Percentiles rank a stretch among this genome's conserved stretches.
Conservation (phyloP, 2,888 invertebrate species). For the Tiliacea citrago region DNA sequence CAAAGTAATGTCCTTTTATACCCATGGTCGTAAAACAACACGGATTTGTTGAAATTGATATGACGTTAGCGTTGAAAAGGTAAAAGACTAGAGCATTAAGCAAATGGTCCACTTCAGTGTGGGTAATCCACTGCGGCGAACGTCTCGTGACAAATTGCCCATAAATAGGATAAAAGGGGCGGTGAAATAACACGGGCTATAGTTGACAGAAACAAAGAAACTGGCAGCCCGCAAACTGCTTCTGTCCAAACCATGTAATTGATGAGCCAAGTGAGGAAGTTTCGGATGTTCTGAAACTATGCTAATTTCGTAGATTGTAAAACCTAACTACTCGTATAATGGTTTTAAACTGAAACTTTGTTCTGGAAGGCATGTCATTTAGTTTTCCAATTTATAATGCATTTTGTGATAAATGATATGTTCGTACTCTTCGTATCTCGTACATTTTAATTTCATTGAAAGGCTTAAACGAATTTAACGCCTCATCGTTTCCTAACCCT, state of each 20-base stretch:
- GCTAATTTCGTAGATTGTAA: slow-evolving; percentile 47
- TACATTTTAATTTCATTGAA: slow-evolving; percentile 36
- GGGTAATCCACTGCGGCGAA: slow-evolving; percentile 69
- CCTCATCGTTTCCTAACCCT: slow-evolving; percentile 40
- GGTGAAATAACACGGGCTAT: slow-evolving; percentile 70
- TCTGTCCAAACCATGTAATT: slow-evolving; percentile 50
- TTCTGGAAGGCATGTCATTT: slow-evolving; percentile 17
- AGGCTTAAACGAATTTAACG: slow-evolving; percentile 43
- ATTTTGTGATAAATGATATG: slow-evolving; percentile 17
- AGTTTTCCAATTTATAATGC: slow-evolving; percentile 24
- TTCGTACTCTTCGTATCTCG: background rate
- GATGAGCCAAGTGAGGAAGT: slow-evolving; percentile 50
- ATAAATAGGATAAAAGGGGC: slow-evolving; percentile 75
- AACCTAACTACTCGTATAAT: slow-evolving; percentile 42
- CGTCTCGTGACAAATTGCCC: slow-evolving; percentile 75
- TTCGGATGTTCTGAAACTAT: slow-evolving; percentile 37
- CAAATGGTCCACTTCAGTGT: slow-evolving; percentile 67
- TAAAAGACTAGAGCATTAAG: slow-evolving; percentile 58
- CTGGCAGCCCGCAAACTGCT: slow-evolving; percentile 70
- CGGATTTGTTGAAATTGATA: slow-evolving; percentile 45
- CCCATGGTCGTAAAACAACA: slow-evolving; percentile 29
- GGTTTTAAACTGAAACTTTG: slow-evolving; percentile 19
- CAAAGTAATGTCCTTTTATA: slow-evolving; percentile 36
- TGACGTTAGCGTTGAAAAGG: slow-evolving; percentile 47
- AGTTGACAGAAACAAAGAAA: slow-evolving; percentile 78